These are phyloP conservation scores for Ethmia dodecea DNA, from an alignment of 2,888 invertebrate genomes.

Conservation along the genomic window DNA sequence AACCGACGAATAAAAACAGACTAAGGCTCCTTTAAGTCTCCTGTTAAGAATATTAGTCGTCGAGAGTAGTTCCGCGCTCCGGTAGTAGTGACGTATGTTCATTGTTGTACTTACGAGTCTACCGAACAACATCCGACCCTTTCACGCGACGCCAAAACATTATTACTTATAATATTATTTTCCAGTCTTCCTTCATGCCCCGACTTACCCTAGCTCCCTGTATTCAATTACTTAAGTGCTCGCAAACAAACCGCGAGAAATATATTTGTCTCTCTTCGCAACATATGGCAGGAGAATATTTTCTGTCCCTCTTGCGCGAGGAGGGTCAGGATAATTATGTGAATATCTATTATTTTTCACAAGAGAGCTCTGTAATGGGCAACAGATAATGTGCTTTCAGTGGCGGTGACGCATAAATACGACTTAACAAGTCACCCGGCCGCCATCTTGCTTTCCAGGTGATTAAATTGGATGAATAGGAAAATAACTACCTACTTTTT, in stretches of 20 bases:
- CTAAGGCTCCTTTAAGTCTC: no score
- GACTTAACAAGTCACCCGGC: slow-evolving; percentile 29
- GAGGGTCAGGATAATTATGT: slow-evolving; percentile 65
- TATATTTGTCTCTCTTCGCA: slow-evolving; percentile 41
- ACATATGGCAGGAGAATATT: slow-evolving; percentile 24
- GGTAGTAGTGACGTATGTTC: slow-evolving; percentile 30
- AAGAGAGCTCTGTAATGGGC: slow-evolving; percentile 59
- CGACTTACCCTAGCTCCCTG: slow-evolving; percentile 55
- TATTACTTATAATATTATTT: slow-evolving; percentile 63
- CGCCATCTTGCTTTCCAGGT: slow-evolving; percentile 48
- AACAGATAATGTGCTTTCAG: slow-evolving; percentile 59
- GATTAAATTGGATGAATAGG: slow-evolving; percentile 58
- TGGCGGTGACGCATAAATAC: slow-evolving; percentile 35
- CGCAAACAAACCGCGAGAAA: slow-evolving; percentile 37
- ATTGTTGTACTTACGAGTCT: slow-evolving; percentile 42
- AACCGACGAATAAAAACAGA: no score
- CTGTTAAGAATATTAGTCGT: slow-evolving; percentile 16
- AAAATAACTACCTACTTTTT: slow-evolving; percentile 16
- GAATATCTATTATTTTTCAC: slow-evolving; percentile 73
- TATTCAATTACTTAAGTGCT: slow-evolving; percentile 75
- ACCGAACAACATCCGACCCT: slow-evolving; percentile 42
- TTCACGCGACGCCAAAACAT: slow-evolving; percentile 43
- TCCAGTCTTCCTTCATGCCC: slow-evolving; percentile 57
- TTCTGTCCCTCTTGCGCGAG: slow-evolving; percentile 30
- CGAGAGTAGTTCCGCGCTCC: not conserved